These are phyloP conservation scores for Amiota minor DNA, from an alignment of 2,888 invertebrate species.

Conservation along the genomic window DNA sequence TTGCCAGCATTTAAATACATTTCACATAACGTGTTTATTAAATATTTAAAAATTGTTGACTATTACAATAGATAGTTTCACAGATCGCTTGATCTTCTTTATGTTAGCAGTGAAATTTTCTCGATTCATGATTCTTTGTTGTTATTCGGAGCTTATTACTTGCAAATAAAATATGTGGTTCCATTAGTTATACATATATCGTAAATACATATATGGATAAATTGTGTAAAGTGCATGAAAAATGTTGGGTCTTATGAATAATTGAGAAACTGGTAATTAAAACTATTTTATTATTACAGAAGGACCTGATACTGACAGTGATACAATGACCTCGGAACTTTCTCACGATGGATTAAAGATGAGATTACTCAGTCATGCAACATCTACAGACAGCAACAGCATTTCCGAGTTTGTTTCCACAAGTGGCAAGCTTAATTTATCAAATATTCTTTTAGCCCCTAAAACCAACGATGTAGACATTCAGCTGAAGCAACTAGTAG, in stretches of 20 bases:
- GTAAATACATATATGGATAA: too few relatives aligned
- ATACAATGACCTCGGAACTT: slow-evolving; percentile 66
- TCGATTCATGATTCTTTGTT: too few relatives aligned
- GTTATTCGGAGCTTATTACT: too few relatives aligned
- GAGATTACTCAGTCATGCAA: slow-evolving; percentile 39
- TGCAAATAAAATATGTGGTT: too few relatives aligned
- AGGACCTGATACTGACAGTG: slow-evolving; percentile 59
- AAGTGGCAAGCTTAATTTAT: background rate
- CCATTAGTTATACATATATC: too few relatives aligned
- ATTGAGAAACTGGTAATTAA: too few relatives aligned
- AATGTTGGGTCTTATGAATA: too few relatives aligned
- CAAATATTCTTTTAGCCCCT: background rate
- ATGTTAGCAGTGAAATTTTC: too few relatives aligned
- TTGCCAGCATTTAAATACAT: background rate
- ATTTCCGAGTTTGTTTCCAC: slow-evolving; percentile 39
- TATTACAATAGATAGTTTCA: background rate
- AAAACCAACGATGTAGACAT: slow-evolving; percentile 46
- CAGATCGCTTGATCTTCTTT: slow-evolving; percentile 20
- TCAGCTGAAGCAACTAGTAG: slow-evolving; percentile 43
- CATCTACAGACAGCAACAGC: slow-evolving; percentile 59
- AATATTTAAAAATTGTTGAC: background rate
- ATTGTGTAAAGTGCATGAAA: too few relatives aligned
- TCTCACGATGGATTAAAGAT: slow-evolving; percentile 61
- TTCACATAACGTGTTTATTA: slow-evolving; percentile 11
- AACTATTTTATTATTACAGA: slow-evolving; percentile 44